These are phyloP conservation scores for Octomys mimax DNA, from an alignment of 2,797 vertebrate genomes.

Conservation along the genomic window DNA sequence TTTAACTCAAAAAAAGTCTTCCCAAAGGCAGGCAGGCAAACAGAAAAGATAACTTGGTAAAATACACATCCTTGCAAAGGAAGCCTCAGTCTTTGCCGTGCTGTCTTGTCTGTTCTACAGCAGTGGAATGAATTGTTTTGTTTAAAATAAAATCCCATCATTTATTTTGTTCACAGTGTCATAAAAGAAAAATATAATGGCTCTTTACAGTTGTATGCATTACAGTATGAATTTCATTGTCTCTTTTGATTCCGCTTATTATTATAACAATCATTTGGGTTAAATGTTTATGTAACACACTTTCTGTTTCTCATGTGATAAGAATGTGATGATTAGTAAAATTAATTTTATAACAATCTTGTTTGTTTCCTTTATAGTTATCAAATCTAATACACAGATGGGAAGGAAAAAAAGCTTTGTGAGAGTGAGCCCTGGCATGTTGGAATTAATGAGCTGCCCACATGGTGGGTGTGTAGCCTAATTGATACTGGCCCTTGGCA, in stretches of 20 bases:
- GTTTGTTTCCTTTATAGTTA: slow-evolving; percentile 70
- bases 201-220: slow-evolving; percentile 54
- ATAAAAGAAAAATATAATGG: slow-evolving; percentile 73
- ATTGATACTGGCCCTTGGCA: slow-evolving; percentile 67
- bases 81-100: neutral
- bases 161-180: slow-evolving; percentile 65
- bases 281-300: slow-evolving; percentile 64
- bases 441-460: slow-evolving; percentile 74
- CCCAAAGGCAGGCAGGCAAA: neutral
- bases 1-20: slow-evolving; percentile 18
- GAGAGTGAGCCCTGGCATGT: slow-evolving; percentile 47
- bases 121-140: slow-evolving; percentile 56
- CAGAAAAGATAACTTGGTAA: neutral
- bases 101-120: slow-evolving; percentile 35
- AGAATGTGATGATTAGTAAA: slow-evolving; percentile 75
- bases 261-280: slow-evolving; percentile 48
- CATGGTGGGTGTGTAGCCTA: slow-evolving; percentile 51
- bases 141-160: neutral
- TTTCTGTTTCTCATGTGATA: slow-evolving; percentile 66
- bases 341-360: slow-evolving; percentile 71
- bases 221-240: slow-evolving; percentile 63
- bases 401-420: slow-evolving; percentile 17
- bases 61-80: neutral
- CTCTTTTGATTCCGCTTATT: slow-evolving; percentile 70
- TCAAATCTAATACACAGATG: slow-evolving; percentile 43